Evolutionary conservation across 2,888 invertebrate species (phyloP).

Genomic region (Thelaira solivaga): DNA sequence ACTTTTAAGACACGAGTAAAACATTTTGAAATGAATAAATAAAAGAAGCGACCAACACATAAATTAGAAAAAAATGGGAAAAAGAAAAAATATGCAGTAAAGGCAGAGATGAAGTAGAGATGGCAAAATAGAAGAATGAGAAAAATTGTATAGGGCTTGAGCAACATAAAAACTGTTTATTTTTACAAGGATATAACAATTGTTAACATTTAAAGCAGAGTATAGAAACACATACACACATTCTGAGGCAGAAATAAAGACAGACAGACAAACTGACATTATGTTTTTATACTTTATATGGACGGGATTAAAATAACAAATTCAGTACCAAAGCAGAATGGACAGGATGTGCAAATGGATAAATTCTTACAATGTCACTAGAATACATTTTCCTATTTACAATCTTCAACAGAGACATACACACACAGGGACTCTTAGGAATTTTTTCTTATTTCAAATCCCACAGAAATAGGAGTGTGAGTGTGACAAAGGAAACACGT

Average conservation of each 20-base stretch:
- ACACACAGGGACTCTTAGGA: too few relatives aligned
- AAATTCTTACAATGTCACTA: background rate
- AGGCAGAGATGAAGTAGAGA: too few relatives aligned
- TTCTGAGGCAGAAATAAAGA: background rate
- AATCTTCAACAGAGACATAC: too few relatives aligned
- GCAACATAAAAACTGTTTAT: constrained; percentile 22
- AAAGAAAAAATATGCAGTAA: background rate
- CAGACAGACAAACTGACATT: background rate
- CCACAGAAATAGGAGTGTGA: too few relatives aligned
- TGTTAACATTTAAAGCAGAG: constrained; percentile 28
- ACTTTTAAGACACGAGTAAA: background rate
- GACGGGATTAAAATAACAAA: background rate
- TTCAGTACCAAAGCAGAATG: constrained; percentile 6
- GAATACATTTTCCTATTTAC: too few relatives aligned
- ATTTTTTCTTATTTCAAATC: too few relatives aligned
- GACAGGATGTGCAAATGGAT: background rate
- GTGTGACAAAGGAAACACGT: background rate
- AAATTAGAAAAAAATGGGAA: background rate
- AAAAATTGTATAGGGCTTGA: too few relatives aligned
- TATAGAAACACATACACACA: background rate
- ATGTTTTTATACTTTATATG: background rate
- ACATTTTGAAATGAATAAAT: background rate
- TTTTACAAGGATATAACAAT: constrained; percentile 46
- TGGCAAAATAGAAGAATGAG: too few relatives aligned
- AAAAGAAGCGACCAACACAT: background rate